Base-by-base conservation (phyloP, 2,113 vertebrate genomes). In the Mesocricetus auratus region DNA sequence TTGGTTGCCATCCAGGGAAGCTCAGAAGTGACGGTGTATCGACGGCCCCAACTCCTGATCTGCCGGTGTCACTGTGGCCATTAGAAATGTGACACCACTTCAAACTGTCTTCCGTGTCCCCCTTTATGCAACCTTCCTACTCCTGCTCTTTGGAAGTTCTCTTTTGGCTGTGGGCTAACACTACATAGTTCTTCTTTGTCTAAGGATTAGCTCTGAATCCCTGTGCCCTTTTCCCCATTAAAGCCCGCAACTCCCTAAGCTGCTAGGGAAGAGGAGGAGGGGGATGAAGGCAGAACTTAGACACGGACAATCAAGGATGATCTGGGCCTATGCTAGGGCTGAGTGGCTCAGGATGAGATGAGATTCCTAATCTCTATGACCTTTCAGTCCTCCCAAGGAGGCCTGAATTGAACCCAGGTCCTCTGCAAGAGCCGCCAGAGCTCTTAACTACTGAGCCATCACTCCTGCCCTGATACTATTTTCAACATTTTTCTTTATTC, bases 31-130 rank as follows among this genome's bases (percentile, higher is more conserved):
- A 42, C 8, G 36, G 26, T 5, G 12, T 17, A 22, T 88, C 74
- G 74, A 26, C 21, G 10, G 5, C 45, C 68, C 19, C 3, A 0
- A 26, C 66, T 58, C 42, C 31, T 24, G 64, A 64, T 69, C 29
- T 4, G 3, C 60, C 0, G 2, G 21, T n/a, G 9, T 12, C 1
- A 56, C 16, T 0, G 42, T 62, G 24, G 64, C 16, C 53, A 29
- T 7, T 10, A 24, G 33, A 86, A 17, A 31, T 2, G 31, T 1
- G 36, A 15, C 0, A 16, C 22, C 42, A 33, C 19, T 15, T 64
- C 15, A 8, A 11, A 56, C 21, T 39, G 56, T 71, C 81, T 64
- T 75, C 22, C 74, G 1, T 17, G 19, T 42, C 53, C 0, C 24
- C 31, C 77, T 8, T 73, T 19, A 60, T 15, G 7, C 3, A 58